Conservation (phyloP, 2,888 invertebrate genomes). For the Patella ulyssiponensis region DNA sequence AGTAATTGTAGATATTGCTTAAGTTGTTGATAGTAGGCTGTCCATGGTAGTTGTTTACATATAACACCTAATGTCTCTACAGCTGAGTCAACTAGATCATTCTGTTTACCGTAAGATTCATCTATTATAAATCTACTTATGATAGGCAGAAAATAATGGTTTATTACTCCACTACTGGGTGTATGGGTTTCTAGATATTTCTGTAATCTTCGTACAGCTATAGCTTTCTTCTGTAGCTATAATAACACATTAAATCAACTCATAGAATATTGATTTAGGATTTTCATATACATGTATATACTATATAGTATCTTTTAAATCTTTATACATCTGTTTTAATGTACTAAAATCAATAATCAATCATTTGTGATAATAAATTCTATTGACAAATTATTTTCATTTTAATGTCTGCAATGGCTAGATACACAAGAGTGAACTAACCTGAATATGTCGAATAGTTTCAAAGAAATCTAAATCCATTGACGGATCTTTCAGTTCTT, state of each 20-base stretch:
- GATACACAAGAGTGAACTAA: constrained; percentile 31
- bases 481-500: constrained; percentile 75
- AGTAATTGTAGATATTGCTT: constrained; percentile 86
- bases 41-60: constrained; percentile 88
- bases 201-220: constrained; percentile 81
- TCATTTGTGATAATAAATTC: too few relatives aligned
- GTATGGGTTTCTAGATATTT: constrained; percentile 62
- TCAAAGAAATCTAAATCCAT: constrained; percentile 94
- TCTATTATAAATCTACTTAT: constrained; percentile 85
- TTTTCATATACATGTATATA: too few relatives aligned
- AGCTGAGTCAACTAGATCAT: constrained; percentile 83
- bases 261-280: background rate
- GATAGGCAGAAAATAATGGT: constrained; percentile 88
- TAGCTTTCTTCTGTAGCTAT: constrained; percentile 87
- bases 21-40: constrained; percentile 87
- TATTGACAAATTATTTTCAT: too few relatives aligned
- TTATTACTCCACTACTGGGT: constrained; percentile 76
- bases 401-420: too few relatives aligned
- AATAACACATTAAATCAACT: constrained; percentile 69
- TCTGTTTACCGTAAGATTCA: constrained; percentile 81
- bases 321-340: too few relatives aligned
- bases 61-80: constrained; percentile 85
- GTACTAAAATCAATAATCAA: too few relatives aligned
- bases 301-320: too few relatives aligned
- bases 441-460: constrained; percentile 84